Conservation (phyloP, 2,888 invertebrate species). For the Lasius platythorax region DNA sequence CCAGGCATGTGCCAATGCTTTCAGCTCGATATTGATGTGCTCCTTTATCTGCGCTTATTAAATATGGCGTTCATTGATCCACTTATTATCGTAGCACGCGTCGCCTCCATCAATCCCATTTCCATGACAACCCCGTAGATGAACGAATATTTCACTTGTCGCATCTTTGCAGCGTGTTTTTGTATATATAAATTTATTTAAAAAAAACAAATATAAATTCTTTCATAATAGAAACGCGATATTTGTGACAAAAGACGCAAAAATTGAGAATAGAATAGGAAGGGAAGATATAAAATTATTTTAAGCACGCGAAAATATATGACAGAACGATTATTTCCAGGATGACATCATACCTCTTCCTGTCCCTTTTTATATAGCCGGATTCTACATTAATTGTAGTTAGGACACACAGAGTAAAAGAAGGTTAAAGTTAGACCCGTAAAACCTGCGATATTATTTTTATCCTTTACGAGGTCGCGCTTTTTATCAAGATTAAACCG, state of each 20-base stretch:
- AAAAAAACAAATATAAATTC: background rate
- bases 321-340: constrained; percentile 9
- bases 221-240: background rate
- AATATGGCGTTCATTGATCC: constrained; percentile 50
- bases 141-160: background rate
- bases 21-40: constrained; percentile 35
- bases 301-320: background rate
- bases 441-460: constrained; percentile 40
- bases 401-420: background rate
- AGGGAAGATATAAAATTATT: background rate
- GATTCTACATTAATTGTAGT: constrained; percentile 5
- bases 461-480: constrained; percentile 40
- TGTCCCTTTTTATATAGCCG: background rate
- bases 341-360: background rate
- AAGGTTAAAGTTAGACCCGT: constrained; percentile 39
- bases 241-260: background rate
- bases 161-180: background rate
- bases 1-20: constrained; percentile 43
- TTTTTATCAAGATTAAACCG: constrained; percentile 52
- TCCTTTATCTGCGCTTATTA: constrained; percentile 50
- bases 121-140: constrained; percentile 1
- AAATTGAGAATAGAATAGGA: background rate
- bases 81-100: constrained; percentile 34
- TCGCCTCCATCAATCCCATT: constrained; percentile 27
- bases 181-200: background rate